Conservation (phyloP, 2,113 vertebrate genomes). For the Arenaria interpres region DNA sequence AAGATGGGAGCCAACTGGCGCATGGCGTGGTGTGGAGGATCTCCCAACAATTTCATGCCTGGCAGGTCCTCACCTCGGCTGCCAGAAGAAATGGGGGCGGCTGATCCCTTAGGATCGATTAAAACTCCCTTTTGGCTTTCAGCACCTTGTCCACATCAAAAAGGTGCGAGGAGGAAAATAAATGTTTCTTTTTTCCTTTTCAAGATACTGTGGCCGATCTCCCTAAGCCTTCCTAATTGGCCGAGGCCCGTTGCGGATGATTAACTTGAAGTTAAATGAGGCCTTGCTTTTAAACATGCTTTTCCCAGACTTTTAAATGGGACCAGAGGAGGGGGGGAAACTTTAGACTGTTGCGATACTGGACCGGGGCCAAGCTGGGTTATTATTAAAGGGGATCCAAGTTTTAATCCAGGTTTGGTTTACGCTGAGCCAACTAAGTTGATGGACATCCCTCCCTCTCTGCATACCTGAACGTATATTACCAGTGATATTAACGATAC, state of each 20-base stretch:
- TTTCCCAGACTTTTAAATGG: slow-evolving; percentile 74
- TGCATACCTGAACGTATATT: not conserved
- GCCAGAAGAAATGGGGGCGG: slow-evolving; percentile 14
- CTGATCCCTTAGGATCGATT: slow-evolving; percentile 59
- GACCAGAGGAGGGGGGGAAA: slow-evolving; percentile 43
- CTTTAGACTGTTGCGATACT: slow-evolving; percentile 56
- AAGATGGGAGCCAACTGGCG: slow-evolving; percentile 26
- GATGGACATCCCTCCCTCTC: slow-evolving; percentile 41
- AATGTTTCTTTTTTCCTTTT: slow-evolving; percentile 41
- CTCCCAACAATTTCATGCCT: slow-evolving; percentile 50
- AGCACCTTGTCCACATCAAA: slow-evolving; percentile 67
- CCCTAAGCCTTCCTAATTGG: slow-evolving; percentile 50
- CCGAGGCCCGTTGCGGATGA: slow-evolving; percentile 57
- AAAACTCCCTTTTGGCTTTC: slow-evolving; percentile 56
- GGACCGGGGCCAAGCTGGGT: slow-evolving; percentile 71
- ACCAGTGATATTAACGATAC: not conserved
- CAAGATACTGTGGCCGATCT: slow-evolving; percentile 24
- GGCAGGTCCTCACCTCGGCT: slow-evolving; percentile 33
- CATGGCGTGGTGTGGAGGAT: slow-evolving; percentile 14
- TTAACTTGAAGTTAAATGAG: slow-evolving; percentile 83
- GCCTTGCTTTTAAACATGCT: slow-evolving; percentile 76
- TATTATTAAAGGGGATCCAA: slow-evolving; percentile 75
- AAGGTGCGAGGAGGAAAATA: slow-evolving; percentile 74
- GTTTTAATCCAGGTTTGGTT: slow-evolving; percentile 80
- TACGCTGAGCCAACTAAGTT: not conserved